phyloP scores from a whole-genome alignment of 2,797 vertebrate genomes.

The Platyrinchus mystaceus region DNA sequence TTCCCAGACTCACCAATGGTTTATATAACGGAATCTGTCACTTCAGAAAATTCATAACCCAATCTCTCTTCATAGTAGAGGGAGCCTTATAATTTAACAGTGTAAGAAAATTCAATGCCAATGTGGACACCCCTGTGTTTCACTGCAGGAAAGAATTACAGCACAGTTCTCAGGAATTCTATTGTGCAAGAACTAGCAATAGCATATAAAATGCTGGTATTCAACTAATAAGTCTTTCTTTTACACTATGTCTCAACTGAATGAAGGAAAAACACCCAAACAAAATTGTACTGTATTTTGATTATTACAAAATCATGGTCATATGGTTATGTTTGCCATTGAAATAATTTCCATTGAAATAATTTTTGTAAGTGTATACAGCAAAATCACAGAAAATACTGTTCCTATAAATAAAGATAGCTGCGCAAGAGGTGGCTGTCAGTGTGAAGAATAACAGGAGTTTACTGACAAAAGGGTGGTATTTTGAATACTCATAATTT shows the following conservation, averaged over 20 bases:
- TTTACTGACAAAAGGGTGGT: conserved; percentile 51
- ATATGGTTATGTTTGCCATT: neutral
- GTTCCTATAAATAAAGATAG: conserved; percentile 7
- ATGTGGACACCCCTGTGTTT: conserved; percentile 54
- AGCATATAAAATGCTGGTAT: conserved; percentile 21
- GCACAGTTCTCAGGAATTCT: conserved; percentile 40
- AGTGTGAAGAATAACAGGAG: conserved; percentile 43
- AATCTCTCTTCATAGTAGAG: conserved; percentile 6
- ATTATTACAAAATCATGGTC: conserved; percentile 32
- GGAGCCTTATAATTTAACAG: conserved; percentile 53
- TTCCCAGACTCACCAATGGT: conserved; percentile 19
- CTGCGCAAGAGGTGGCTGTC: neutral
- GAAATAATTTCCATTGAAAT: neutral
- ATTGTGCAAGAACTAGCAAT: conserved; percentile 27
- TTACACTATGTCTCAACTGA: neutral
- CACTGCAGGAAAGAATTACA: conserved; percentile 56
- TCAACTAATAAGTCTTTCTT: conserved; percentile 28
- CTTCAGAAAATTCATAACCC: conserved; percentile 33
- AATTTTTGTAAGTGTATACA: neutral
- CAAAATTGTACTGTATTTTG: conserved; percentile 12
- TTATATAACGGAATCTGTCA: neutral
- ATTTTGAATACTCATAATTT: conserved; percentile 72
- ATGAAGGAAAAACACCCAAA: conserved; percentile 12
- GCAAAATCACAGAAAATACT: conserved; percentile 24
- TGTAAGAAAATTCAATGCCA: conserved; percentile 49